phyloP scores from a whole-genome alignment of 2,888 invertebrate species.

The Cryptophagus acutangulus region DNA sequence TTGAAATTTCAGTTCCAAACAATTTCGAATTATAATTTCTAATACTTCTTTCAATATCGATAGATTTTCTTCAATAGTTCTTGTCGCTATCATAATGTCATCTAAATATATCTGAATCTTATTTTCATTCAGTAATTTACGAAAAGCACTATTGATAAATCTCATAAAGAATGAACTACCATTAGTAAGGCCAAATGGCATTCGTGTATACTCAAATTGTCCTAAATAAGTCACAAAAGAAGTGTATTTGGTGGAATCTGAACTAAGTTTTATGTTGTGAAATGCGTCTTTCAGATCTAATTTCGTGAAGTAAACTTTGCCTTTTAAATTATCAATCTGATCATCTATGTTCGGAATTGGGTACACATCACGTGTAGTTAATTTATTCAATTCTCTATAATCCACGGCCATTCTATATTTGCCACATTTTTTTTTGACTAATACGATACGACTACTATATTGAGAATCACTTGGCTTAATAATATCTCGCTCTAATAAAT shows the following conservation, averaged over 20 bases:
- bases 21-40: constrained; percentile 2
- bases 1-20: constrained; percentile 15
- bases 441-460: too few species aligned
- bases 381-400: too few species aligned
- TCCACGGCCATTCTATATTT: too few species aligned
- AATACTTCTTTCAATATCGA: constrained; percentile 13
- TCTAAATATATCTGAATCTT: constrained; percentile 15
- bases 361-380: too few species aligned
- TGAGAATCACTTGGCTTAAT: too few species aligned
- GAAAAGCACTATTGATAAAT: constrained; percentile 24
- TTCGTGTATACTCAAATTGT: constrained; percentile 32
- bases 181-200: constrained; percentile 33
- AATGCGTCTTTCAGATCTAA: constrained; percentile 35
- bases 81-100: constrained; percentile 14
- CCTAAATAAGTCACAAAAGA: constrained; percentile 33
- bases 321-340: constrained; percentile 26
- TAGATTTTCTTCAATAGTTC: constrained; percentile 13
- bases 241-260: constrained; percentile 30
- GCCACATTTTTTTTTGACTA: too few species aligned
- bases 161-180: constrained; percentile 24
- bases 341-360: too few species aligned
- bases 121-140: constrained; percentile 13
- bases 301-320: constrained; percentile 28
- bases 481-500: too few species aligned
- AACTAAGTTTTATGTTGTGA: constrained; percentile 29